Evolutionary conservation across 2,113 vertebrate genomes (phyloP).

Genomic region (Toxotes jaculatrix): DNA sequence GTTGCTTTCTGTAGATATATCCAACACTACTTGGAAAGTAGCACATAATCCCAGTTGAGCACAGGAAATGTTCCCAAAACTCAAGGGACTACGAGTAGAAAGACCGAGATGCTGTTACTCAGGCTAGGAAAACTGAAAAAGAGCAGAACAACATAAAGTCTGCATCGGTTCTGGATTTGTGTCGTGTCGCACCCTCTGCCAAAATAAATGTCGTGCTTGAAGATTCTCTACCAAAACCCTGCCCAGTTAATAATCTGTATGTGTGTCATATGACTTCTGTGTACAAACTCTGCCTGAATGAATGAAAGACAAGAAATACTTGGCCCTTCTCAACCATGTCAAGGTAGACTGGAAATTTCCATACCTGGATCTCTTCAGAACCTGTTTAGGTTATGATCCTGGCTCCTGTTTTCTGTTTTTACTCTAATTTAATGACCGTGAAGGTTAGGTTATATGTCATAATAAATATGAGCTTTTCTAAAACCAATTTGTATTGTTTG

Average conservation of each 20-base stretch:
- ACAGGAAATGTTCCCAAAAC: constrained; percentile 37
- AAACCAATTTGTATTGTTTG: no score
- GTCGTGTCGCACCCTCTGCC: neutral
- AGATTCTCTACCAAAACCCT: neutral
- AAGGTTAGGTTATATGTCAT: neutral
- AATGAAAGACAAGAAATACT: neutral
- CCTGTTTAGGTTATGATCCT: neutral
- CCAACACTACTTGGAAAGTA: constrained; percentile 20
- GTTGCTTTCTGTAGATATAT: neutral
- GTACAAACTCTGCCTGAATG: neutral
- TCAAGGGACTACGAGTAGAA: constrained; percentile 33
- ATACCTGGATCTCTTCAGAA: neutral
- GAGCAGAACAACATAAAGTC: neutral
- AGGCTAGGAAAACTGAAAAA: neutral
- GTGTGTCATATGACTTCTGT: neutral
- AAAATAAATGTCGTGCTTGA: neutral
- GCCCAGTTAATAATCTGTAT: neutral
- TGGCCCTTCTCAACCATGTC: neutral
- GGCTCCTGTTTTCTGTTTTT: neutral
- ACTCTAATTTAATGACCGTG: neutral
- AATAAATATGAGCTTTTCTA: neutral
- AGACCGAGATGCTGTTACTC: constrained; percentile 15
- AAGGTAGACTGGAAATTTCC: neutral
- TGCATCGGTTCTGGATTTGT: neutral
- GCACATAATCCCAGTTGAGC: constrained; percentile 22